Evolutionary conservation across 2,797 vertebrate species (phyloP), one percentile per base, ranked within the genome.

Genomic region (Poecilia wingei): DNA sequence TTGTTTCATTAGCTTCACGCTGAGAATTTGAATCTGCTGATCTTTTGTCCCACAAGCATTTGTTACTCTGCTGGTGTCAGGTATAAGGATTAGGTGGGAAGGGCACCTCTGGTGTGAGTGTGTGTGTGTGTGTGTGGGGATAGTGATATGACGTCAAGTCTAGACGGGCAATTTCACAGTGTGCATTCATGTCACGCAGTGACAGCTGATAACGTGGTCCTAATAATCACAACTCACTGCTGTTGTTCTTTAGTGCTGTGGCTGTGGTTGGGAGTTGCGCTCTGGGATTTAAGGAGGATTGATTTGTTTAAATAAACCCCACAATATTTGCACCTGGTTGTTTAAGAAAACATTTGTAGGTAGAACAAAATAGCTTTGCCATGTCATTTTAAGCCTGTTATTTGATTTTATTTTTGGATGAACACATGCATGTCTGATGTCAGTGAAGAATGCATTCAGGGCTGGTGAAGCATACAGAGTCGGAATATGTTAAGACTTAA

Each of bases 71-170:
- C 88, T 87, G 75, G 81, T 92, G 82, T 86, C 88, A 92, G 91
- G 91, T 93, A 86, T 83, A 49, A 64, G 90, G 87, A 91, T 91
- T 87, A 89, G 87, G 87, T 85, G 85, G 88, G 90, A 92, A 91
- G 88, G 92, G 87, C 90, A 92, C 86, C 87, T 91, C 87, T n/a
- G 59, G 89, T 82, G 82, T 80, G 73, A 33, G 53, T 74, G 69
- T 79, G 84, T 81, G 73, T 55, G 47, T 7, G 73, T 81, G 73
- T 55, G 51, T 78, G 47, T 80, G 86, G 84, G 92, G 82, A 85
- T 82, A 81, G 86, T 92, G 91, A 91, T 86, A 88, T 95, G 94
- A 95, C 94, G 93, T 94, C 91, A 92, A 85, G 94, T 94, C 94
- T 94, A 95, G 94, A 95, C 94, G 47, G 87, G 78, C 87, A 91